phyloP scores from a whole-genome alignment of 2,797 vertebrate genomes.

The Acestrorhynchus altus region DNA sequence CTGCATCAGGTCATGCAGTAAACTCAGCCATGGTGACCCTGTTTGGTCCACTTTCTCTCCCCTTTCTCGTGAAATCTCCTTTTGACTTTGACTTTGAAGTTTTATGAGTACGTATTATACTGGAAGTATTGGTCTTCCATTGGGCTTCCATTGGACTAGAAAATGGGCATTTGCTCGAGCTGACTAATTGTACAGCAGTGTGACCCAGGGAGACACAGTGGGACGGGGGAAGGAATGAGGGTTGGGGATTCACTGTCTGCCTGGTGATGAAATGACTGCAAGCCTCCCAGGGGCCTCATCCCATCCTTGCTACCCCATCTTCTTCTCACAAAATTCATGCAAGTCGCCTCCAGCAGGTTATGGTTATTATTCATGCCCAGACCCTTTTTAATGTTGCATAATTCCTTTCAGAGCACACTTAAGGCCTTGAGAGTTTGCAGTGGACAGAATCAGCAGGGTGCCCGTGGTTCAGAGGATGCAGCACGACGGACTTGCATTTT shows the following conservation, averaged over 20 bases:
- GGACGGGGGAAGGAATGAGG: not conserved
- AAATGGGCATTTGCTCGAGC: constrained; percentile 22
- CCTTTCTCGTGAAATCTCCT: not conserved
- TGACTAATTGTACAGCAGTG: constrained; percentile 53
- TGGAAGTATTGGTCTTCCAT: constrained; percentile 54
- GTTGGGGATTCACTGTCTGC: constrained; percentile 28
- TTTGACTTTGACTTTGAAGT: constrained; percentile 47
- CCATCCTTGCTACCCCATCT: constrained; percentile 61
- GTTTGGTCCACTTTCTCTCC: not conserved
- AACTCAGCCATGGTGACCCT: not conserved
- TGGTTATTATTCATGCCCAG: constrained; percentile 62
- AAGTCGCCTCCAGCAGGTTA: constrained; percentile 45
- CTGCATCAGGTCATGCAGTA: constrained; percentile 5
- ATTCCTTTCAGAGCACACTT: constrained; percentile 41
- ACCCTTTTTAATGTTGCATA: constrained; percentile 56
- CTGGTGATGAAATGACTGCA: constrained; percentile 50
- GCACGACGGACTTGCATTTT: constrained; percentile 44
- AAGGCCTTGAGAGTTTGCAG: constrained; percentile 26
- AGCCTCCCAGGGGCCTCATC: constrained; percentile 59
- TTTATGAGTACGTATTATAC: constrained; percentile 57
- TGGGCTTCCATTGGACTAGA: constrained; percentile 28
- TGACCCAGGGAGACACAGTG: constrained; percentile 25
- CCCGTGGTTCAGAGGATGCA: constrained; percentile 19
- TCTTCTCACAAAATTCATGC: constrained; percentile 57
- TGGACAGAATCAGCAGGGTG: constrained; percentile 30